Percentiles rank a stretch among this genome's conserved stretches.
Conservation (phyloP, 2,888 invertebrate genomes). For the Timema cristinae region DNA sequence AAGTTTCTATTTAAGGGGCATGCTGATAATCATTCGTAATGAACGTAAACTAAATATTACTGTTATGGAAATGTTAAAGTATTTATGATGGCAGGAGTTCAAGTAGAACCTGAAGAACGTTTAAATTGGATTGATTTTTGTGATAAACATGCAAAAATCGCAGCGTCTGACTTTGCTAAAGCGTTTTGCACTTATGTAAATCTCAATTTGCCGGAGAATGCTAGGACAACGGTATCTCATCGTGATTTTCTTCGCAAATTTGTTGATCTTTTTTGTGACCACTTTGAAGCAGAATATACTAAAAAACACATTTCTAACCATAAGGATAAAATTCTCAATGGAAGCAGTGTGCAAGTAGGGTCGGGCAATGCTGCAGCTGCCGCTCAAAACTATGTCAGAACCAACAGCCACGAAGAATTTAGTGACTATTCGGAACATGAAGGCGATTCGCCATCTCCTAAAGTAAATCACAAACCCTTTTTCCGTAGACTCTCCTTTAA, state of each 20-base stretch:
- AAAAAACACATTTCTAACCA: constrained; percentile 36
- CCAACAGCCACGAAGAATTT: constrained; percentile 36
- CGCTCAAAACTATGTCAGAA: constrained; percentile 27
- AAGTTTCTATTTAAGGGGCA: too few species aligned
- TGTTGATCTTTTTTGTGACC: constrained; percentile 77
- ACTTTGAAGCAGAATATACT: constrained; percentile 76
- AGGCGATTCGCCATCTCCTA: constrained; percentile 66
- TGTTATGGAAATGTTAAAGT: too few species aligned
- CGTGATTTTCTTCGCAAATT: constrained; percentile 78
- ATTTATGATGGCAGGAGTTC: too few species aligned
- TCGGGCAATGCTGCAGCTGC: constrained; percentile 1
- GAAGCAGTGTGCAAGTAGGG: constrained; percentile 35
- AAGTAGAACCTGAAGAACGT: too few species aligned
- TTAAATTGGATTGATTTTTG: constrained; percentile 73
- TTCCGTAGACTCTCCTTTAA: constrained; percentile 85
- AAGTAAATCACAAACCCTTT: constrained; percentile 77
- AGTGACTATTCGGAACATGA: constrained; percentile 69
- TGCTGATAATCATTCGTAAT: too few species aligned
- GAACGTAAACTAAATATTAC: too few species aligned
- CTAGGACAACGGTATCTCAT: constrained; percentile 64
- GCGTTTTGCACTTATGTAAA: constrained; percentile 76
- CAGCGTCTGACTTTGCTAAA: constrained; percentile 84
- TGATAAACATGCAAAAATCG: constrained; percentile 79
- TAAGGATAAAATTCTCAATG: constrained; percentile 46
- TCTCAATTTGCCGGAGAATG: constrained; percentile 62